Percentiles rank a stretch among this genome's conserved stretches.
Evolutionary conservation across 2,888 invertebrate species (phyloP).

Genomic region (Heteromyza rotundicornis): DNA sequence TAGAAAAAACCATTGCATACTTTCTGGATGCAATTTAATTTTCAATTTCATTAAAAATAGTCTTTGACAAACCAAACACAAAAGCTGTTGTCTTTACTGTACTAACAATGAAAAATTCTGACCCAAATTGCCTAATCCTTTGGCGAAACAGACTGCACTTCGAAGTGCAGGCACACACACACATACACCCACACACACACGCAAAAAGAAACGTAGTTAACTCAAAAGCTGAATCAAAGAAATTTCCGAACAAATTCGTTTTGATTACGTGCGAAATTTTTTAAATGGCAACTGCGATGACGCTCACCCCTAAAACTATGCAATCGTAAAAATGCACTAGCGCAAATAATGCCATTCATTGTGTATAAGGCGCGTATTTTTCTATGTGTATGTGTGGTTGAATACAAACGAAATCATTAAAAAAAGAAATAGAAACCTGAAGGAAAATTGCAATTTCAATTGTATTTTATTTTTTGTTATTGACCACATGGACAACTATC

Average conservation of each 20-base stretch:
- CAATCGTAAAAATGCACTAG: neutral
- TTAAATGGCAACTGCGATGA: neutral
- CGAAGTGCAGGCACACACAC: neutral
- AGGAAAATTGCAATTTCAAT: conserved; percentile 1
- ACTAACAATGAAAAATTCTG: neutral
- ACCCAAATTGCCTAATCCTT: neutral
- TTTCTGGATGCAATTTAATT: too few species aligned
- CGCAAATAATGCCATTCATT: neutral
- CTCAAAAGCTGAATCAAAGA: neutral
- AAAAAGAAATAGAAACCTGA: neutral
- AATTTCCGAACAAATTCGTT: neutral
- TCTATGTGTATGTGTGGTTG: neutral
- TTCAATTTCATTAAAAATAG: too few species aligned
- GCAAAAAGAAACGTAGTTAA: neutral
- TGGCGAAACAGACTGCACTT: neutral
- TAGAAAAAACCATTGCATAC: too few species aligned
- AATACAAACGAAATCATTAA: neutral
- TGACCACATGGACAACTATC: neutral
- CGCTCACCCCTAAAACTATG: conserved; percentile 1
- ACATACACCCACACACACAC: neutral
- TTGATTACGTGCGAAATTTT: conserved; percentile 4
- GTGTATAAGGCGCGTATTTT: neutral
- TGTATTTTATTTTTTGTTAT: neutral
- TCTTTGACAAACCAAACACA: neutral
- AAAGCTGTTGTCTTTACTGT: neutral